Conservation (phyloP, 2,797 vertebrate species). For the Cottoperca gobio region DNA sequence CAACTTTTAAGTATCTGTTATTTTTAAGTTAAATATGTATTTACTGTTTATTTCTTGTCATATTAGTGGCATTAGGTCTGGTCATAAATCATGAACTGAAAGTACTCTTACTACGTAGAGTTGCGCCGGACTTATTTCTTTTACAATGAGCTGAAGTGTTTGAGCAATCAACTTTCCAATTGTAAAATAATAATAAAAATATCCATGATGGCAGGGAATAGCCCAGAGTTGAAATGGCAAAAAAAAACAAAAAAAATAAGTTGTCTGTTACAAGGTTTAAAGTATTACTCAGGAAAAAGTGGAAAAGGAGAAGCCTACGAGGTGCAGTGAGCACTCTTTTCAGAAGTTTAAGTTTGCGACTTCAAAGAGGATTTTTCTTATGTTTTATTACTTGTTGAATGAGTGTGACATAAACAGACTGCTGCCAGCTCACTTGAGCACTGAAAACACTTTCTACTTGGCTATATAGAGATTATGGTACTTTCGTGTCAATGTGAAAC, state of each 20-base stretch:
- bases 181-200: slow-evolving; percentile 83
- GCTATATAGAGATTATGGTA: slow-evolving; percentile 90
- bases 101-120: slow-evolving; percentile 66
- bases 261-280: slow-evolving; percentile 87
- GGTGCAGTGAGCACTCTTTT: slow-evolving; percentile 75
- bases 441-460: slow-evolving; percentile 90
- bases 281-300: slow-evolving; percentile 90
- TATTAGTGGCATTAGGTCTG: slow-evolving; percentile 87
- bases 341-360: slow-evolving; percentile 74
- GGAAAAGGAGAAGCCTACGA: slow-evolving; percentile 74
- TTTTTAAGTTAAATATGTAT: slow-evolving; percentile 71
- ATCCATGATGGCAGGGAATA: slow-evolving; percentile 91
- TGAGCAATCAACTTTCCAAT: slow-evolving; percentile 91
- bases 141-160: slow-evolving; percentile 87
- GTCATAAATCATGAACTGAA: slow-evolving; percentile 82
- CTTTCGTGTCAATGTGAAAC: slow-evolving; percentile 88
- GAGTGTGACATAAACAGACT: slow-evolving; percentile 80
- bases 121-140: slow-evolving; percentile 71
- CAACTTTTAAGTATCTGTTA: slow-evolving; percentile 68
- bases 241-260: slow-evolving; percentile 82
- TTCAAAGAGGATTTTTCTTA: slow-evolving; percentile 71
- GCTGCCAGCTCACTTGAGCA: slow-evolving; percentile 87
- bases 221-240: slow-evolving; percentile 93
- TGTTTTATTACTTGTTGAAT: slow-evolving; percentile 80
- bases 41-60: slow-evolving; percentile 75